Evolutionary conservation across 2,113 vertebrate genomes (phyloP), one percentile per base, ranked within the genome.

Genomic region (Dasypus novemcinctus): DNA sequence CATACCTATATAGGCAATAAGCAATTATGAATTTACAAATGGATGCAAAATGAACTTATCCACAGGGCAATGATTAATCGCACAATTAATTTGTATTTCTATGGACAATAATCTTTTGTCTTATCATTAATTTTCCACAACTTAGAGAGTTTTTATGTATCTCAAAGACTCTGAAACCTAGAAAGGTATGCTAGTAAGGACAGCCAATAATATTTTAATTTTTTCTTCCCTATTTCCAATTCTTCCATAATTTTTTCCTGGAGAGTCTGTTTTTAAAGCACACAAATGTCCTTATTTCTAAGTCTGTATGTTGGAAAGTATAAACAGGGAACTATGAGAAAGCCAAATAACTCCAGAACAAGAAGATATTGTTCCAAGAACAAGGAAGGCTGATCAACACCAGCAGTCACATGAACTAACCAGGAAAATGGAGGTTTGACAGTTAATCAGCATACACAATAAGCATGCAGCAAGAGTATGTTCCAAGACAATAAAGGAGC

Each of bases 241-340:
- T 46, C 38, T 94, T 91, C 90, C 33, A 87, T 5, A 79, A 63
- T 27, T 87, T 83, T n/a, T 75, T 90, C 64, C 46, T 66, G 25
- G 25, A 74, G 15, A 89, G 25, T 72, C 12, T 95, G 27, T 68
- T 81, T 88, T 68, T 46, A 79, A 83, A 59, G 52, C 79, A 43
- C 63, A 90, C 38, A 90, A 94, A 87, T 92, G 10, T 63, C 23
- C 61, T 94, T 87, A 78, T 95, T 90, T 96, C 38, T 63, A n/a
- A 83, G 63, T 93, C 21, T 80, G 3, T 86, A 59, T 83, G 59
- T 0, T 64, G 79, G 72, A 88, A 95, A 96, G 54, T 94, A 86
- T 38, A 75, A 49, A 87, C 2, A 25, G 12, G 43, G 36, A 96
- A 90, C 7, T 72, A 79, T 63, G 54, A 72, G 38, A 72, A 72